Conservation (phyloP, 2,797 vertebrate genomes). For the Pseudochaenichthys georgianus region DNA sequence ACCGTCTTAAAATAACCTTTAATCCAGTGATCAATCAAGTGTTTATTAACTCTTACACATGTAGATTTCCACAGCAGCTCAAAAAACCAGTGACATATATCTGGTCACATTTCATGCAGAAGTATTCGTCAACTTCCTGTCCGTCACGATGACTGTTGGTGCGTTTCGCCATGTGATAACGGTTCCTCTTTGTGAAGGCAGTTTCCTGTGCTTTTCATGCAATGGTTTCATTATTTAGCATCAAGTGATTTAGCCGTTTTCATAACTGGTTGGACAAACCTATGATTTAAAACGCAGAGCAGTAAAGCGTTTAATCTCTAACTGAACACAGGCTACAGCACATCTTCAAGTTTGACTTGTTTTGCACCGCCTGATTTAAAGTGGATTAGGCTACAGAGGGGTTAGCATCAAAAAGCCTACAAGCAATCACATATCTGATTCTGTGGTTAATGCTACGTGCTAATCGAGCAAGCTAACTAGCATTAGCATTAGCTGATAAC, state of each 20-base stretch:
- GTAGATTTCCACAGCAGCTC: conserved; percentile 23
- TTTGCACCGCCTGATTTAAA: not conserved
- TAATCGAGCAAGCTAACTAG: too few species aligned
- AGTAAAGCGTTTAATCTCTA: not conserved
- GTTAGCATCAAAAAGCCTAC: not conserved
- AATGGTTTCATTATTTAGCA: not conserved
- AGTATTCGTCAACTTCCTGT: conserved; percentile 56
- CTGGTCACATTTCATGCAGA: conserved; percentile 38
- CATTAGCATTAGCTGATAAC: too few species aligned
- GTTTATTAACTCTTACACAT: not conserved
- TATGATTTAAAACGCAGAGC: not conserved
- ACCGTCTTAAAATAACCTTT: not conserved
- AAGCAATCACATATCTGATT: conserved; percentile 17
- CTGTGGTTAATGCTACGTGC: not conserved
- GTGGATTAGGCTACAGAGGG: too few species aligned
- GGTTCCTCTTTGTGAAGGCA: conserved; percentile 27
- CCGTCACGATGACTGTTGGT: conserved; percentile 38
- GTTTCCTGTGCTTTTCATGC: not conserved
- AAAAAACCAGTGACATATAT: conserved; percentile 18
- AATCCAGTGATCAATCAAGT: not conserved
- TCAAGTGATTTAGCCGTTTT: not conserved
- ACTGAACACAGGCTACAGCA: not conserved
- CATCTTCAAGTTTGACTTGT: not conserved
- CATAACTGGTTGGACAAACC: not conserved
- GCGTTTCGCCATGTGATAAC: conserved; percentile 43